Base-by-base conservation (phyloP, 2,888 invertebrate genomes). In the Xestia xanthographa region DNA sequence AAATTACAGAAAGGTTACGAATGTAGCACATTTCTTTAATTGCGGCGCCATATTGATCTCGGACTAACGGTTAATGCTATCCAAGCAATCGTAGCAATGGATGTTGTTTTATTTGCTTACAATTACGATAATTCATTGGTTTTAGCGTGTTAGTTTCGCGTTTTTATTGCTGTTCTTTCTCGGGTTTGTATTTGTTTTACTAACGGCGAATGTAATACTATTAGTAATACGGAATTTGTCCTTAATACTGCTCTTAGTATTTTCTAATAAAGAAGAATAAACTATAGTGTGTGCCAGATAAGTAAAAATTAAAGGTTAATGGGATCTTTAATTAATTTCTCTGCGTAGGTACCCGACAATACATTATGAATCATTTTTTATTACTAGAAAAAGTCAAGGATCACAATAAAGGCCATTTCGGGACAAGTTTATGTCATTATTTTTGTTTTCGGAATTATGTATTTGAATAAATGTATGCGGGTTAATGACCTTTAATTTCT, bases 1-100 rank as follows among this genome's bases (percentile, higher is more conserved):
- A 72, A 72, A 84, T 79, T 79, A 84, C 75, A 56, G 69, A 41
- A 74, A 72, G 50, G 74, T 78, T 73, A 67, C 66, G 29, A 78
- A 69, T 77, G 84, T 81, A 77, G 70, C 41, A 50, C 87, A 86
- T 86, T 84, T 75, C 85, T 85, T 84, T 85, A 86, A 86, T 84
- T 80, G 75, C 80, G 63, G 53, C 50, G 66, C 43, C 22, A 65
- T 81, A 85, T 87, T 82, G 84, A 84, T 84, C 70, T 75, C 45
- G 38, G 38, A 65, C 65, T 77, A 58, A 77, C 48, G 34, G 58
- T 83, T 62, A 75, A 72, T 74, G 71, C 63, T 60, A 69, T 48
- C 34, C 38, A 65, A 79, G 75, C 60, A 66, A 77, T 72, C 2
- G 48, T 26, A 29, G 34, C 45, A 69, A 73, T 84, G 53, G 63